Conservation (phyloP, 2,797 vertebrate species). For the Dallia pectoralis region DNA sequence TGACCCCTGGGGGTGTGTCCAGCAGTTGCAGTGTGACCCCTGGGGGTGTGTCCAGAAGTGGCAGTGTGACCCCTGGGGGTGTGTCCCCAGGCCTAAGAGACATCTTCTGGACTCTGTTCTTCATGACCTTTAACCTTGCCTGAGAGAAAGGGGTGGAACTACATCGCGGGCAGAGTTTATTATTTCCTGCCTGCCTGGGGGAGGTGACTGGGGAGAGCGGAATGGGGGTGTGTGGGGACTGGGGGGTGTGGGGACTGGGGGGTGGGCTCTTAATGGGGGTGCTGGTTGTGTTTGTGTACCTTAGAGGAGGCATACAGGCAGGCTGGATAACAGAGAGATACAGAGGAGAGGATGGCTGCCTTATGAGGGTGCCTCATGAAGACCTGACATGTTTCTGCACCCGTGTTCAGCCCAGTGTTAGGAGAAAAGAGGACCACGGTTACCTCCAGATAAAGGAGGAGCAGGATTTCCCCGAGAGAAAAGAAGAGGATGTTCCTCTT, state of each 20-base stretch:
- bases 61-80: slow-evolving; percentile 45
- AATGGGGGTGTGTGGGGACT: slow-evolving; percentile 15
- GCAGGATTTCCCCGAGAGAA: slow-evolving; percentile 70
- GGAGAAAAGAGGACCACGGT: slow-evolving; percentile 69
- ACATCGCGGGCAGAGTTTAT: slow-evolving; percentile 72
- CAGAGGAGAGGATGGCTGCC: background rate
- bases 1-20: slow-evolving; percentile 6
- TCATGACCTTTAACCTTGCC: slow-evolving; percentile 64
- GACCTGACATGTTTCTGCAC: slow-evolving; percentile 36
- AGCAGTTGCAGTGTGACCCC: slow-evolving; percentile 13
- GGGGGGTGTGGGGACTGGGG: too few species aligned
- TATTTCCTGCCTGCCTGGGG: slow-evolving; percentile 67
- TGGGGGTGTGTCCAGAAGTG: slow-evolving; percentile 18
- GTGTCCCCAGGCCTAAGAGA: slow-evolving; percentile 57
- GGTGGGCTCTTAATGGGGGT: too few species aligned
- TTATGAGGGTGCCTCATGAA: slow-evolving; percentile 48
- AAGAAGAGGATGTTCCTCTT: slow-evolving; percentile 60
- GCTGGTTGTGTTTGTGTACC: too few species aligned
- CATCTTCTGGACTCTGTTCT: slow-evolving; percentile 66
- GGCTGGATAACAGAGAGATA: background rate
- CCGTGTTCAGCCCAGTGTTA: too few species aligned
- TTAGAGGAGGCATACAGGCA: background rate
- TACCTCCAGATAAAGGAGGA: slow-evolving; percentile 72
- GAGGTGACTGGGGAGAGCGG: slow-evolving; percentile 19
- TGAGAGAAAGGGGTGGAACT: slow-evolving; percentile 64